A percentile compares a stretch with the other conserved stretches of the same genome.
Conservation (phyloP, 2,113 vertebrate genomes). For the Mobula hypostoma region DNA sequence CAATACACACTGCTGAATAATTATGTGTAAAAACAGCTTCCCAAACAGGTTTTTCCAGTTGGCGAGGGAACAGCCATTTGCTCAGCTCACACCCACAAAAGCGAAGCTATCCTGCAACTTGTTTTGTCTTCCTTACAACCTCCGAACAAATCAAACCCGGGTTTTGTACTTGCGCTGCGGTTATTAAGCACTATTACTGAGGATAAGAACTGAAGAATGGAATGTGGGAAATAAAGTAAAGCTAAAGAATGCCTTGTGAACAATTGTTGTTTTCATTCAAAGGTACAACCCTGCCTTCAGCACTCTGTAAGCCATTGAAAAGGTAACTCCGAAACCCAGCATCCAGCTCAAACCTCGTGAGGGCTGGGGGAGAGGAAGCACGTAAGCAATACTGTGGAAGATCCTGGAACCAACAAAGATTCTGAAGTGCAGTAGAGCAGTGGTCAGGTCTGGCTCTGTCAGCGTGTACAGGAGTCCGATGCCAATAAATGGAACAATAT, state of each 20-base stretch:
- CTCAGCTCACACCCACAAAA: neutral
- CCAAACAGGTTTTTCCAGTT: neutral
- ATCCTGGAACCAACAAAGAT: constrained; percentile 67
- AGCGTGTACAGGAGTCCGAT: constrained; percentile 77
- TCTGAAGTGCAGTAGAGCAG: constrained; percentile 75
- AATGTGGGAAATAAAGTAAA: neutral
- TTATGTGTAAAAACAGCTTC: neutral
- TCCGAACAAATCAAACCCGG: neutral
- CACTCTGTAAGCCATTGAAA: constrained; percentile 71
- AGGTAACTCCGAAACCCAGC: constrained; percentile 55
- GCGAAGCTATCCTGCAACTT: neutral
- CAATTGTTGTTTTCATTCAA: constrained; percentile 40
- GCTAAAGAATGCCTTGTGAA: neutral
- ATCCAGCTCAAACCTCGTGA: constrained; percentile 62
- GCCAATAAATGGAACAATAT: constrained; percentile 74
- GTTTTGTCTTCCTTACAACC: neutral
- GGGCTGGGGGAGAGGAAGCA: constrained; percentile 72
- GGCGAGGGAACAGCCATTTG: neutral
- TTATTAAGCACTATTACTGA: neutral
- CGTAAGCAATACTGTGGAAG: constrained; percentile 67
- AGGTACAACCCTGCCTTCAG: constrained; percentile 49
- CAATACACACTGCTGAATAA: too few species aligned
- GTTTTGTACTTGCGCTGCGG: neutral
- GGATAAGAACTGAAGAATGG: neutral
- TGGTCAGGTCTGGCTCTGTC: constrained; percentile 61